phyloP scores from a whole-genome alignment of 1,140 invertebrate genomes.

The Neodiprion virginianus region DNA sequence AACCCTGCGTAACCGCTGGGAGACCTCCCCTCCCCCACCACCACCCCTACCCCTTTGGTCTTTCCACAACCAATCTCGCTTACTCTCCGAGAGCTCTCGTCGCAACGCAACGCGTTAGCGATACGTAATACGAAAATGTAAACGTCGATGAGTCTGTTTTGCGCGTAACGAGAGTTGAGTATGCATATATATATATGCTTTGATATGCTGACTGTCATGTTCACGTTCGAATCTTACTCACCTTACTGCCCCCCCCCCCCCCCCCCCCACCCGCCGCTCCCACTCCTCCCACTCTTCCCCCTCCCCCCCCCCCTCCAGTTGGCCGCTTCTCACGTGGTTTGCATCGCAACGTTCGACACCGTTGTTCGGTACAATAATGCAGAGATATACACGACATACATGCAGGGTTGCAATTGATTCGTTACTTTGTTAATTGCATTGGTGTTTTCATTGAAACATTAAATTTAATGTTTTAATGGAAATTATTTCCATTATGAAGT shows the following conservation, averaged over 20 bases:
- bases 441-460: no score
- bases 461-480: no score
- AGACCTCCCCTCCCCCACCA: slow-evolving; percentile 27
- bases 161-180: not conserved
- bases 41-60: slow-evolving; percentile 9
- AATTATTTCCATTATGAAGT: no score
- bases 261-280: not conserved
- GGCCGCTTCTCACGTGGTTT: no score
- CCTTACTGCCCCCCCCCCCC: not conserved
- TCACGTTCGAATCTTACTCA: not conserved
- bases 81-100: not conserved
- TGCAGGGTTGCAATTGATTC: no score
- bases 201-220: not conserved
- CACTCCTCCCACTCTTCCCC: not conserved
- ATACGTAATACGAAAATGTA: not conserved
- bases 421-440: no score
- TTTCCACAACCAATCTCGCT: slow-evolving; percentile 15
- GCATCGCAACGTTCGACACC: no score
- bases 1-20: slow-evolving; percentile 35
- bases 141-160: not conserved
- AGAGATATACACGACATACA: no score
- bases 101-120: not conserved
- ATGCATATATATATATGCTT: not conserved
- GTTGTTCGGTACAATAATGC: no score
- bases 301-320: not conserved